A percentile compares a stretch with the other conserved stretches of the same genome.
Conservation (phyloP, 2,888 invertebrate genomes). For the Leptarthrus brevirostris region DNA sequence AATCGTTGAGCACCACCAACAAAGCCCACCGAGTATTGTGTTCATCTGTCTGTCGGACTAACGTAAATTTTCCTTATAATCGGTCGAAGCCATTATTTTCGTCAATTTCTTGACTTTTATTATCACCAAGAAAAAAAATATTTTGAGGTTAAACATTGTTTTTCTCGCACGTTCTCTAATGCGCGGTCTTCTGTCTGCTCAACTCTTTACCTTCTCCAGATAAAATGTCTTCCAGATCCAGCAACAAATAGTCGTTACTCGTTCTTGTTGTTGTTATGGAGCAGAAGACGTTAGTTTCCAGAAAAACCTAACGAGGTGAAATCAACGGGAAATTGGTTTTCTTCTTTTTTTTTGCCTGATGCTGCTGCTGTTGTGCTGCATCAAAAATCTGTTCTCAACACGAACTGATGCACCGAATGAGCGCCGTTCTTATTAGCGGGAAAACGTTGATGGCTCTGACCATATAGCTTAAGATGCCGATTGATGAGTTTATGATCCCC, state of each 20-base stretch:
- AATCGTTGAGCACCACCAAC: too few species aligned
- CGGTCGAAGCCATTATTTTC: background rate
- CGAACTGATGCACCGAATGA: too few species aligned
- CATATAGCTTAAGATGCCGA: background rate
- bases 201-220: background rate
- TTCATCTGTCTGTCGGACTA: background rate
- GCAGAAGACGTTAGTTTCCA: background rate
- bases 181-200: too few species aligned
- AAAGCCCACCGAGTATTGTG: too few species aligned
- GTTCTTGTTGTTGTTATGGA: too few species aligned
- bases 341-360: background rate
- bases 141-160: slow-evolving; percentile 18
- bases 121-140: slow-evolving; percentile 22
- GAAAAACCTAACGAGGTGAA: background rate
- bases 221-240: background rate
- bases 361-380: too few species aligned
- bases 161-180: background rate
- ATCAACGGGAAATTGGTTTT: background rate
- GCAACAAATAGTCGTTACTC: too few species aligned
- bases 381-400: too few species aligned
- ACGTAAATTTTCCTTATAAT: background rate
- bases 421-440: background rate
- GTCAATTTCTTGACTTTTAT: slow-evolving; percentile 35
- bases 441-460: background rate
- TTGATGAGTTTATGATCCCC: slow-evolving; percentile 6